Evolutionary conservation across 2,113 vertebrate genomes (phyloP).

Genomic region (Eclectus roratus): DNA sequence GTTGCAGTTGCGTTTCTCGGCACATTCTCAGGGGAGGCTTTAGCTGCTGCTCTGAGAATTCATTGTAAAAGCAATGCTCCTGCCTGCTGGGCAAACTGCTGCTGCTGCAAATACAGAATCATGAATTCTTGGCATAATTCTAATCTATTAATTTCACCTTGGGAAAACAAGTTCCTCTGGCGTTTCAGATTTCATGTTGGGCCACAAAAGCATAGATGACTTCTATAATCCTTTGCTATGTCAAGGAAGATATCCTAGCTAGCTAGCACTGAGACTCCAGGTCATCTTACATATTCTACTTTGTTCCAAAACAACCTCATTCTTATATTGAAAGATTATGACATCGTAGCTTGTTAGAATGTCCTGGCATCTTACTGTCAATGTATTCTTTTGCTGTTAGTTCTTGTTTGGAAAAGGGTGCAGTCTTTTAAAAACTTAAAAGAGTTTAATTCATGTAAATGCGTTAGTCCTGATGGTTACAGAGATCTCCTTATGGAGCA

Average conservation of each 20-base stretch:
- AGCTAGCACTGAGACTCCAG: not conserved
- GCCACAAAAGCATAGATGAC: not conserved
- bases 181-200: not conserved
- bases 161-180: not conserved
- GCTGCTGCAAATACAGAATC: not conserved
- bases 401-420: not conserved
- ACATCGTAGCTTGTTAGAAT: not conserved
- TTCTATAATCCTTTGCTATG: not conserved
- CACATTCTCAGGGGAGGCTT: not conserved
- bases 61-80: not conserved
- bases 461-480: not conserved
- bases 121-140: not conserved
- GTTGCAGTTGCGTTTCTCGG: not conserved
- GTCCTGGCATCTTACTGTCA: not conserved
- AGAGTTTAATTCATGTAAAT: not conserved
- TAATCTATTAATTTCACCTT: not conserved
- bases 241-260: not conserved
- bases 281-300: not conserved
- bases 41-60: not conserved
- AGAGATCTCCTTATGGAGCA: not conserved
- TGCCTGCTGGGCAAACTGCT: constrained; percentile 2
- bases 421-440: not conserved
- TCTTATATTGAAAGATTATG: not conserved
- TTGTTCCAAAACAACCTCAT: not conserved
- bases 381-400: not conserved